Evolutionary conservation across 2,888 invertebrate genomes (phyloP).

Genomic region (Leptopilina syphax): DNA sequence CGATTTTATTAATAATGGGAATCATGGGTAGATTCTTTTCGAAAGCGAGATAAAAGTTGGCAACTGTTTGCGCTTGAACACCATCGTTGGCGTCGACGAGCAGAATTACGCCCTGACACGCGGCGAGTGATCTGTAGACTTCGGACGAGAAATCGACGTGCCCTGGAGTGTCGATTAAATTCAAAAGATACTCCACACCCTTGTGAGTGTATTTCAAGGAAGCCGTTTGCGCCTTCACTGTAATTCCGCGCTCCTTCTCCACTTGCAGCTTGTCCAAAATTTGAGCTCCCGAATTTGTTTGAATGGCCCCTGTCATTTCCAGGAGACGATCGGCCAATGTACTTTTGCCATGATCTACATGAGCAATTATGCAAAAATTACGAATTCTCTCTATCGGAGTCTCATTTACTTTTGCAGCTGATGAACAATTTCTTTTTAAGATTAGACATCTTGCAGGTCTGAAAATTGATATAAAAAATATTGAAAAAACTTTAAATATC

Average conservation of each 20-base stretch:
- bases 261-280: slow-evolving; percentile 90
- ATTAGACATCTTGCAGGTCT: background rate
- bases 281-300: slow-evolving; percentile 83
- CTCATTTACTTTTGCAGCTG: slow-evolving; percentile 63
- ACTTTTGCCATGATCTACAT: slow-evolving; percentile 99
- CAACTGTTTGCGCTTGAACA: slow-evolving; percentile 98
- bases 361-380: slow-evolving; percentile 99
- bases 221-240: slow-evolving; percentile 98
- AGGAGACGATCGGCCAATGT: slow-evolving; percentile 97
- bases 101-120: slow-evolving; percentile 96
- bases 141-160: slow-evolving; percentile 99
- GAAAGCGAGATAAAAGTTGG: slow-evolving; percentile 95
- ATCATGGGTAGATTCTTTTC: slow-evolving; percentile 88
- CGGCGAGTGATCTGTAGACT: slow-evolving; percentile 92
- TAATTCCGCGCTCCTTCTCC: slow-evolving; percentile 97
- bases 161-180: slow-evolving; percentile 98
- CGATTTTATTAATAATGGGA: slow-evolving; percentile 98
- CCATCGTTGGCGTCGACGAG: slow-evolving; percentile 98
- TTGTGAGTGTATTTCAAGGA: slow-evolving; percentile 87
- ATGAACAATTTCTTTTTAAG: background rate
- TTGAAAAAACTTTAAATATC: background rate
- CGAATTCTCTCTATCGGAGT: slow-evolving; percentile 82
- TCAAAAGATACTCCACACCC: slow-evolving; percentile 87
- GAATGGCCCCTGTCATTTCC: slow-evolving; percentile 91
- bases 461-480: background rate